Conservation (phyloP, 2,113 vertebrate genomes). For the Odontesthes bonariensis region DNA sequence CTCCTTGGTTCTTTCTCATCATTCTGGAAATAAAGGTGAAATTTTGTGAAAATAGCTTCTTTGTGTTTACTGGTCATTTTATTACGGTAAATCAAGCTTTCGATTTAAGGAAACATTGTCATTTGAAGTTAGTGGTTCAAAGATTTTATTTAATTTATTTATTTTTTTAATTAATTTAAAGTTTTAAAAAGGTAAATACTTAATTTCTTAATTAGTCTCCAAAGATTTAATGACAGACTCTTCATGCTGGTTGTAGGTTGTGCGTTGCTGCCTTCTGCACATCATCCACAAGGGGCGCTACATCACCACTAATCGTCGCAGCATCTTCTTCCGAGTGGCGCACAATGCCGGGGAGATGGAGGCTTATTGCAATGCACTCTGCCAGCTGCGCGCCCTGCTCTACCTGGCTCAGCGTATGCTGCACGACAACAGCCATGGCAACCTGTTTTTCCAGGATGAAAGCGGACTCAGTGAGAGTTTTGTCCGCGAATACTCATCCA, state of each 20-base stretch:
- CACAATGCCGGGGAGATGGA: conserved; percentile 91
- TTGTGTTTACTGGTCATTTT: neutral
- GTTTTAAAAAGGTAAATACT: neutral
- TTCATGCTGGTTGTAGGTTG: conserved; percentile 73
- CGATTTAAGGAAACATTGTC: neutral
- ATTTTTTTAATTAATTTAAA: too few relatives aligned
- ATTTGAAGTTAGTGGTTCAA: neutral
- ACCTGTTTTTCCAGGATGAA: conserved; percentile 89
- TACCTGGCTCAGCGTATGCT: conserved; percentile 90
- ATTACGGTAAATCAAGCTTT: neutral
- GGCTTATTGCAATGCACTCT: conserved; percentile 89
- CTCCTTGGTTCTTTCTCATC: neutral
- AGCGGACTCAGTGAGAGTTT: conserved; percentile 87
- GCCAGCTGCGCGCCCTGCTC: conserved; percentile 89
- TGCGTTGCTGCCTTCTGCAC: conserved; percentile 90
- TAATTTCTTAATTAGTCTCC: neutral
- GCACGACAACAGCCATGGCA: conserved; percentile 85
- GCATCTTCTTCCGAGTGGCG: conserved; percentile 89
- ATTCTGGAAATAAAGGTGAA: neutral
- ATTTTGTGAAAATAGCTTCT: neutral
- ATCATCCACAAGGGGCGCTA: conserved; percentile 91
- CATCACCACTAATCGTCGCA: conserved; percentile 88
- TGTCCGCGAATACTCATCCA: conserved; percentile 87
- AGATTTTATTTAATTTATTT: too few relatives aligned
- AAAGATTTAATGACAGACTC: neutral